Evolutionary conservation across 1,140 invertebrate genomes (phyloP), one percentile per base, ranked within the genome.

Genomic region (Octopus sinensis): DNA sequence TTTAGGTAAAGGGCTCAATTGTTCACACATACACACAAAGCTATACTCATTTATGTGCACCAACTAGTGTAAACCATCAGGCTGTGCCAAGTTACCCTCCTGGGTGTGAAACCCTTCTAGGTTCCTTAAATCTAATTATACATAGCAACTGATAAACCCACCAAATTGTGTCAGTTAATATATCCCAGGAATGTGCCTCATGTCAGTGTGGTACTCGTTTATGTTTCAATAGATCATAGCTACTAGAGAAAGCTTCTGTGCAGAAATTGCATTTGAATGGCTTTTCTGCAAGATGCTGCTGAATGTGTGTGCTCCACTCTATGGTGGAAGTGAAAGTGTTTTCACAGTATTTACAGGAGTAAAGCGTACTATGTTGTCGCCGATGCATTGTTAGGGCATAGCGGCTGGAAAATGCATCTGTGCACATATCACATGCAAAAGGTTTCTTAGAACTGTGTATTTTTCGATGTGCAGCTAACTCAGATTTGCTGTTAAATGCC

Each of bases 401-500:
- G 5, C 68, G 68, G 6, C 17, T 73, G 30, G 68, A 23, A 73
- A 73, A 73, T 13, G 68, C 68, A 7, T 73, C 13, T 23, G 68
- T 73, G 68, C 68, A 73, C 68, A 73, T 73, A 68, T 86, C 81
- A 84, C 88, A 90, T 6, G 81, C 82, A 82, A 86, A 90, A 17
- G 83, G 83, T 30, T 80, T 84, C 5, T 79, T 71, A 6, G 78
- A 81, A 17, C 13, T 79, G 76, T 84, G 83, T 2, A 76, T 76
- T n/a, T 75, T 80, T 13, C 77, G 82, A 79, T 91, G 90, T n/a
- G 88, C 86, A 78, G 89, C 87, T 17, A 91, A 85, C 62, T 91
- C 91, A 9, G 86, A 89, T 5, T 88, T 86, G 17, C 89, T 82
- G 79, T 89, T 98, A 91, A 99, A 99, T 81, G 96, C 97, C 92